Percentiles rank a stretch among this genome's conserved stretches.
phyloP scores from a whole-genome alignment of 2,113 vertebrate genomes.

The Neogale vison region DNA sequence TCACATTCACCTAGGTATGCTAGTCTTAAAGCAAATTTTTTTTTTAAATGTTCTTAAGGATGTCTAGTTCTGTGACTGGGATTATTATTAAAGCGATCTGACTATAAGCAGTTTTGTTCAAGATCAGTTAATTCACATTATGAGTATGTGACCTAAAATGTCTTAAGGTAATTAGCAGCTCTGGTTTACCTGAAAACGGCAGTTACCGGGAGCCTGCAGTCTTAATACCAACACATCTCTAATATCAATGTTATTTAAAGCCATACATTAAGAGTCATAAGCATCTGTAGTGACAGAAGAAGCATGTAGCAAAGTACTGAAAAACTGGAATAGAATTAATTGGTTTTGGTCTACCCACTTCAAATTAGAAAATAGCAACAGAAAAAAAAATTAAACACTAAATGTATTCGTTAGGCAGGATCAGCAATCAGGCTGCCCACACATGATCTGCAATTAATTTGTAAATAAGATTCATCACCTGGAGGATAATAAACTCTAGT shows the following conservation, averaged over 20 bases:
- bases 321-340: conserved; percentile 83
- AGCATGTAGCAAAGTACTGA: conserved; percentile 80
- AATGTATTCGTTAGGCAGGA: conserved; percentile 78
- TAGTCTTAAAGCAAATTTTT: conserved; percentile 53
- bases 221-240: conserved; percentile 82
- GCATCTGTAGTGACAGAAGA: conserved; percentile 84
- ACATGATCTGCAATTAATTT: conserved; percentile 80
- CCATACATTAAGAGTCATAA: conserved; percentile 82
- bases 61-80: conserved; percentile 54
- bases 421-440: conserved; percentile 77
- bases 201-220: conserved; percentile 81
- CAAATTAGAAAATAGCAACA: conserved; percentile 80
- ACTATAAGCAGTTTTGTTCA: conserved; percentile 71
- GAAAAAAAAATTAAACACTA: conserved; percentile 75
- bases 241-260: conserved; percentile 88
- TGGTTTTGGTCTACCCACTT: conserved; percentile 83
- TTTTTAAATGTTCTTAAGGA: conserved; percentile 67
- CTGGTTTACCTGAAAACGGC: conserved; percentile 83
- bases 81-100: conserved; percentile 56
- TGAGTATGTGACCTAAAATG: conserved; percentile 77
- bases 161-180: conserved; percentile 85
- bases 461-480: conserved; percentile 80
- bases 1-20: background rate
- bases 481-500: conserved; percentile 73
- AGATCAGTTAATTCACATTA: conserved; percentile 79